Evolutionary conservation across 2,113 vertebrate genomes (phyloP).

Genomic region (Neofelis nebulosa): DNA sequence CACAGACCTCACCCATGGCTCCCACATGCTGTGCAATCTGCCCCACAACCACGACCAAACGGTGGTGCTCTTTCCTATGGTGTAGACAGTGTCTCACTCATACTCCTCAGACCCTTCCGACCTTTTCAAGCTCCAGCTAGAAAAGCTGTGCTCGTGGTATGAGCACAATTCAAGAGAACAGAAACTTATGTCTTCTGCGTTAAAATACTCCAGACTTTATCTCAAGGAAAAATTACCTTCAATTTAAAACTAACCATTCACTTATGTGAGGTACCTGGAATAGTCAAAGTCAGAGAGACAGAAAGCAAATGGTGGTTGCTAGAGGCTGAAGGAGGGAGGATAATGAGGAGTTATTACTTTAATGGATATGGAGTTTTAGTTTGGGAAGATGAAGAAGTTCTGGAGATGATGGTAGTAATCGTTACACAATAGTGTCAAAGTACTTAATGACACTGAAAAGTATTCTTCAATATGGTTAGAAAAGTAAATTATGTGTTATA

Average conservation of each 20-base stretch:
- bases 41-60: not conserved
- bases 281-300: not conserved
- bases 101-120: not conserved
- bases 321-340: not conserved
- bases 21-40: not conserved
- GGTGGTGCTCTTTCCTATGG: not conserved
- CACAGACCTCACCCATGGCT: not conserved
- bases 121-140: not conserved
- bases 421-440: not conserved
- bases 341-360: not conserved
- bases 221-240: not conserved
- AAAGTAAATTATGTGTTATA: not conserved
- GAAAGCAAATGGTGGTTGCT: not conserved
- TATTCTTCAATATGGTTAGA: not conserved
- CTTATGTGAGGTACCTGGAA: not conserved
- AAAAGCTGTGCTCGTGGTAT: not conserved
- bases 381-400: not conserved
- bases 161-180: not conserved
- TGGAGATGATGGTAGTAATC: not conserved
- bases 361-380: not conserved
- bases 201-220: not conserved
- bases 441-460: not conserved
- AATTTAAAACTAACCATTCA: not conserved
- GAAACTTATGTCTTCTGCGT: not conserved
- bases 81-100: no score